phyloP scores from a whole-genome alignment of 2,797 vertebrate genomes.

The Micrastur ruficollis region DNA sequence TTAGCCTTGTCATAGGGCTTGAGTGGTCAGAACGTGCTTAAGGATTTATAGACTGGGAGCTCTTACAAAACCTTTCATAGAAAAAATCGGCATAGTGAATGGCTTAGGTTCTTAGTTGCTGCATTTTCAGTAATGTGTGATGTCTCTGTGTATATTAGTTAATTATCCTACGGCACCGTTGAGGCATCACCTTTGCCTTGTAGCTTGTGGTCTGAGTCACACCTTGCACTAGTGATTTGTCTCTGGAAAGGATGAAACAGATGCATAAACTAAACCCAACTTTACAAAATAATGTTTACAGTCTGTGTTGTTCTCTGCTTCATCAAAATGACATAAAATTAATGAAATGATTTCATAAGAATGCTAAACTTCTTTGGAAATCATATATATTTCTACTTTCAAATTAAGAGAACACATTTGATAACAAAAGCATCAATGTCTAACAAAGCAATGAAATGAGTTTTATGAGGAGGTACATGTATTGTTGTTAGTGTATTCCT shows the following conservation, averaged over 20 bases:
- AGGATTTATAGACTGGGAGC: neutral
- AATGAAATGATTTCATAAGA: neutral
- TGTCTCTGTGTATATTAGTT: neutral
- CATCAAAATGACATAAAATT: neutral
- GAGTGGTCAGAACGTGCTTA: neutral
- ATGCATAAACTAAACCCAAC: neutral
- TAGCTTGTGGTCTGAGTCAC: neutral
- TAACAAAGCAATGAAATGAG: neutral
- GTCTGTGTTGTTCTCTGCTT: neutral
- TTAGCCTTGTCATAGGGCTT: neutral
- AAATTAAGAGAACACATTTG: neutral
- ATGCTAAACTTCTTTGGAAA: neutral
- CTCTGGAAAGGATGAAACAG: neutral
- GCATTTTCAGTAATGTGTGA: neutral
- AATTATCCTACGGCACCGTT: neutral
- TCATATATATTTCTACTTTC: neutral
- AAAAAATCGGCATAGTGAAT: neutral
- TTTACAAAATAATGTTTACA: neutral
- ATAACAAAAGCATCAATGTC: neutral
- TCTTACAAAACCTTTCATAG: neutral
- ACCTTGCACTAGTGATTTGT: neutral
- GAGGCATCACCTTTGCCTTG: neutral
- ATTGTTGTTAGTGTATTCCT: neutral
- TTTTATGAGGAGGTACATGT: neutral
- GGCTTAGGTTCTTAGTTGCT: neutral